Evolutionary conservation across 2,797 vertebrate species (phyloP).

Genomic region (Sylvia borin): DNA sequence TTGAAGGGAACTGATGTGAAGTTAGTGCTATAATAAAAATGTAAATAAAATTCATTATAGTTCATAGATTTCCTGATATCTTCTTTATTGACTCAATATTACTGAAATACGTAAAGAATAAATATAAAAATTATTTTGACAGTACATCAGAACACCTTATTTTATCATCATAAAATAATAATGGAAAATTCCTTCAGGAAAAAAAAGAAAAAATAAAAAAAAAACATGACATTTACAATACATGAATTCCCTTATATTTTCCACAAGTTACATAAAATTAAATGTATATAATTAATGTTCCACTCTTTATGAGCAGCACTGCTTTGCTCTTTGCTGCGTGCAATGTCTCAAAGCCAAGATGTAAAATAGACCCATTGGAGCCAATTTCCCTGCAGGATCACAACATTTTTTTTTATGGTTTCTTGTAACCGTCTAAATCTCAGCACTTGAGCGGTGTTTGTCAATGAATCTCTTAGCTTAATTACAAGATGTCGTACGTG

Average conservation of each 20-base stretch:
- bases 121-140: conserved; percentile 44
- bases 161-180: conserved; percentile 52
- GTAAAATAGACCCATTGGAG: conserved; percentile 18
- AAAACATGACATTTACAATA: background rate
- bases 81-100: conserved; percentile 37
- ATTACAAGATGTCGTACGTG: conserved; percentile 30
- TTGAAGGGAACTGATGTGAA: conserved; percentile 48
- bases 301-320: conserved; percentile 26
- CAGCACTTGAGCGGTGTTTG: conserved; percentile 29
- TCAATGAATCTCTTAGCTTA: conserved; percentile 56
- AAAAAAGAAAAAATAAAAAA: background rate
- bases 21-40: conserved; percentile 62
- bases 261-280: conserved; percentile 49
- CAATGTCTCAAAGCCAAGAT: background rate
- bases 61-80: conserved; percentile 47
- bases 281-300: conserved; percentile 57
- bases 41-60: conserved; percentile 66
- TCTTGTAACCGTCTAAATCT: conserved; percentile 55
- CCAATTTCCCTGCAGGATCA: conserved; percentile 52
- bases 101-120: conserved; percentile 17
- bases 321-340: background rate
- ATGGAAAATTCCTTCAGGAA: conserved; percentile 12
- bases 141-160: conserved; percentile 6
- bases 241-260: conserved; percentile 15
- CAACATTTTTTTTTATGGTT: conserved; percentile 55